Percentiles rank a stretch among this genome's conserved stretches.
Conservation (phyloP, 2,797 vertebrate species). For the Epinephelus coioides region DNA sequence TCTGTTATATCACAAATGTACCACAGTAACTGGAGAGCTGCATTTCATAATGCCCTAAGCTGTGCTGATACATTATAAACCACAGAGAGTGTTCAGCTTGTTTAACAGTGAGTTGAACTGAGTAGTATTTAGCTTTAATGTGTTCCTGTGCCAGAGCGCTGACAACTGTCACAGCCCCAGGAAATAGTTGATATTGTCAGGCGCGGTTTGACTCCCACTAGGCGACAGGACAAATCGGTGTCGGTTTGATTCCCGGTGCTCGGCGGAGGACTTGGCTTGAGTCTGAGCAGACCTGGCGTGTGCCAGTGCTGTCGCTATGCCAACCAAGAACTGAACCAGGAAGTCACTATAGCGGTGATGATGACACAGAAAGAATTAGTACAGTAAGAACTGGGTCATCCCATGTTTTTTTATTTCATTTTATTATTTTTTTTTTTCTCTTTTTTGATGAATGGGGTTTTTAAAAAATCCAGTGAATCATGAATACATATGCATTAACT, state of each 20-base stretch:
- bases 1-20: background rate
- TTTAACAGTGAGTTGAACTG: conserved; percentile 24
- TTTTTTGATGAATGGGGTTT: conserved; percentile 1
- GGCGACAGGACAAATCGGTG: conserved; percentile 59
- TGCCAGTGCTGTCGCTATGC: conserved; percentile 42
- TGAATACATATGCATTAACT: conserved; percentile 30
- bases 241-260: conserved; percentile 57
- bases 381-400: conserved; percentile 15
- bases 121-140: conserved; percentile 43
- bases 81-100: background rate
- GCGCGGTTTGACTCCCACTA: conserved; percentile 56
- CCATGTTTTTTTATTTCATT: background rate
- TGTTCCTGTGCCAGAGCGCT: conserved; percentile 7
- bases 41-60: background rate
- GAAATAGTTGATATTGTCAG: conserved; percentile 72
- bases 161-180: conserved; percentile 56
- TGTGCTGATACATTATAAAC: conserved; percentile 16
- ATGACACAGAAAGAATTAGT: conserved; percentile 4
- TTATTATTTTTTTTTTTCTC: background rate
- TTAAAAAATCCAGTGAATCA: conserved; percentile 11
- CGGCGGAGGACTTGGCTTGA: conserved; percentile 57
- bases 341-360: conserved; percentile 22
- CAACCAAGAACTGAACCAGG: conserved; percentile 49
- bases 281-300: conserved; percentile 54
- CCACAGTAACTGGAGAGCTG: conserved; percentile 2